Percentiles rank a stretch among this genome's conserved stretches.
Evolutionary conservation across 2,888 invertebrate species (phyloP).

Genomic region (Augiades crinisus): DNA sequence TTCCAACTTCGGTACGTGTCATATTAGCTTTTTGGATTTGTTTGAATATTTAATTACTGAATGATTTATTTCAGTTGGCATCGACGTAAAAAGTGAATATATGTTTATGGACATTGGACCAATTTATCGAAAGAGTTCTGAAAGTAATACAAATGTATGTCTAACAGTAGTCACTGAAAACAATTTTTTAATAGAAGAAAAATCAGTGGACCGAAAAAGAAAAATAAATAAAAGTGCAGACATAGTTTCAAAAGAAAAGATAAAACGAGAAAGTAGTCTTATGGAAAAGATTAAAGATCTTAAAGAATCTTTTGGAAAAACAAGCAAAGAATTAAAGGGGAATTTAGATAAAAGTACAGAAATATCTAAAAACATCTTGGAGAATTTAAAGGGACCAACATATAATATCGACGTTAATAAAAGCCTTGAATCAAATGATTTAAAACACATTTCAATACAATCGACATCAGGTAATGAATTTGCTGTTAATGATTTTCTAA

Average conservation of each 20-base stretch:
- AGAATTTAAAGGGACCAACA: constrained; percentile 32
- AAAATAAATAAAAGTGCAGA: constrained; percentile 43
- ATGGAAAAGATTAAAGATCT: constrained; percentile 53
- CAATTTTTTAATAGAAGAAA: constrained; percentile 27
- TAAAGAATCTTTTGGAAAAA: constrained; percentile 51
- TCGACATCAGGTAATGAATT: neutral
- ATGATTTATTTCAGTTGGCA: constrained; percentile 64
- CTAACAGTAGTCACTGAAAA: neutral
- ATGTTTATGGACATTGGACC: constrained; percentile 49
- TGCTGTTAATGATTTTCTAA: neutral
- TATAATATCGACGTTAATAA: constrained; percentile 9
- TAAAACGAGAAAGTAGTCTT: constrained; percentile 53
- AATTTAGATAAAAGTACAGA: constrained; percentile 38
- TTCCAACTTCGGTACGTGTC: constrained; percentile 73
- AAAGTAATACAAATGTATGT: neutral
- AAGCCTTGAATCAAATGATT: constrained; percentile 28
- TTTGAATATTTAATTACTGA: neutral
- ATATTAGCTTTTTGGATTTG: constrained; percentile 10
- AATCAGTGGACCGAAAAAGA: constrained; percentile 55
- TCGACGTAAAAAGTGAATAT: constrained; percentile 68
- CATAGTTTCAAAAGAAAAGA: constrained; percentile 55
- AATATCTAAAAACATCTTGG: constrained; percentile 37
- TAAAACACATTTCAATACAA: constrained; percentile 16
- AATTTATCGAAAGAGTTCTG: neutral
- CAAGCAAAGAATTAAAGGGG: constrained; percentile 45